Conservation (phyloP, 2,797 vertebrate genomes). For the Mormyrops boulengeri region DNA sequence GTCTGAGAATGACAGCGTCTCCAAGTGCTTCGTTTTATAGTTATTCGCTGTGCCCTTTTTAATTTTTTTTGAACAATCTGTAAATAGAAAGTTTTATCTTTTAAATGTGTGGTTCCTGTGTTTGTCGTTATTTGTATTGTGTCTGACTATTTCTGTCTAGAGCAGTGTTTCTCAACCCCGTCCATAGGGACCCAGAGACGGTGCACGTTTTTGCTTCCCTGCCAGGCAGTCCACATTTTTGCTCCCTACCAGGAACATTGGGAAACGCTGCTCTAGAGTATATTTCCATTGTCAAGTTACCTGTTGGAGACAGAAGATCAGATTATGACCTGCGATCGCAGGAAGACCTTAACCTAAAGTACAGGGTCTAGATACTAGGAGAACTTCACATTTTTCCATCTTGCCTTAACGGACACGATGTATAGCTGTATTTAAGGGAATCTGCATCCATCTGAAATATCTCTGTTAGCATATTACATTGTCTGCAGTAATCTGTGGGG, state of each 20-base stretch:
- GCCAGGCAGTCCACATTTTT: too few species aligned
- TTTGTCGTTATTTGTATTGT: neutral
- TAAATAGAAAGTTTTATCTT: neutral
- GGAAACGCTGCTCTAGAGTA: neutral
- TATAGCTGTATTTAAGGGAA: neutral
- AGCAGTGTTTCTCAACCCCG: neutral
- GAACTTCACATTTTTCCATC: neutral
- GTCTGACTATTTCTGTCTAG: neutral
- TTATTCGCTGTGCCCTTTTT: neutral
- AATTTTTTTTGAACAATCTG: neutral
- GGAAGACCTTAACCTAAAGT: neutral
- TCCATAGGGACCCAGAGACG: neutral
- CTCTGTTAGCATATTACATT: neutral
- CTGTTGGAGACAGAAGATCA: neutral
- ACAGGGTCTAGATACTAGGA: neutral
- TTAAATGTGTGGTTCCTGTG: neutral
- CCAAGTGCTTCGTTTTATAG: neutral
- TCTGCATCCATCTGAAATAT: neutral
- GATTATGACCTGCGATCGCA: neutral
- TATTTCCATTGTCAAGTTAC: neutral
- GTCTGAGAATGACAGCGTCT: neutral
- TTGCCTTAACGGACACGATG: constrained; percentile 18
- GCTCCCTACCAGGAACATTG: neutral
- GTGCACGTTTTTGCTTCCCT: neutral
- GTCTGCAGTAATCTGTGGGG: neutral